A percentile compares a stretch with the other conserved stretches of the same genome.
Evolutionary conservation across 2,797 vertebrate genomes (phyloP).

Genomic region (Liasis olivaceus): DNA sequence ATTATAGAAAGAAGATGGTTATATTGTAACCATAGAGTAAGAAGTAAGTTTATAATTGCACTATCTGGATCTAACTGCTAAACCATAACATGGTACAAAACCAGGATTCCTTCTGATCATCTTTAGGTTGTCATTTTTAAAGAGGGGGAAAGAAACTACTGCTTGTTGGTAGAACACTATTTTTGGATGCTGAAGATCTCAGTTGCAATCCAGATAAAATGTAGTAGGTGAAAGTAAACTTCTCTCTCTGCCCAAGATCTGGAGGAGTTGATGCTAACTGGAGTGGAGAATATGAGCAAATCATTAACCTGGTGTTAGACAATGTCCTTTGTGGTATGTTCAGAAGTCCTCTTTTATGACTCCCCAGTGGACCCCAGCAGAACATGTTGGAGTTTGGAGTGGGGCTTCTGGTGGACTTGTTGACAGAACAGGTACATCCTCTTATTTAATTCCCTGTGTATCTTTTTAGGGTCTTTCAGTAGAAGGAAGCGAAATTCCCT

Average conservation of each 20-base stretch:
- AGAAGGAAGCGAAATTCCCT: conserved; percentile 96
- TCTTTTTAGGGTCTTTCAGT: conserved; percentile 90
- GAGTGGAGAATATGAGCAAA: background rate
- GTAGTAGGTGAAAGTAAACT: background rate
- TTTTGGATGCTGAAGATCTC: background rate
- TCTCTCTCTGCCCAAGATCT: background rate
- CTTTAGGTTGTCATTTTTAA: background rate
- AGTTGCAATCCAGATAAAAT: background rate
- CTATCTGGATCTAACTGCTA: too few relatives aligned
- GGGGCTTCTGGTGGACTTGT: conserved; percentile 17
- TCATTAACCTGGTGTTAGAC: background rate
- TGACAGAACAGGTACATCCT: conserved; percentile 61
- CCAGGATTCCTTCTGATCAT: background rate
- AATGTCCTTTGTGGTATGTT: background rate
- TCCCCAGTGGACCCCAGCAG: background rate
- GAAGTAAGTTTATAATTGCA: too few relatives aligned
- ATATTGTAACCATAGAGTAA: too few relatives aligned
- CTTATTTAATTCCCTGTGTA: conserved; percentile 43
- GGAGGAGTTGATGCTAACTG: background rate
- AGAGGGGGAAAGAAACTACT: background rate
- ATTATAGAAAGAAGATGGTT: too few relatives aligned
- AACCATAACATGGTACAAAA: background rate
- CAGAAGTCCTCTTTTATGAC: conserved; percentile 9
- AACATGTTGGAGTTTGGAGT: conserved; percentile 19
- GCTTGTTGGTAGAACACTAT: background rate